Percentiles rank a stretch among this genome's conserved stretches.
Conservation (phyloP, 2,113 vertebrate species). For the Actenoides lindsayi region DNA sequence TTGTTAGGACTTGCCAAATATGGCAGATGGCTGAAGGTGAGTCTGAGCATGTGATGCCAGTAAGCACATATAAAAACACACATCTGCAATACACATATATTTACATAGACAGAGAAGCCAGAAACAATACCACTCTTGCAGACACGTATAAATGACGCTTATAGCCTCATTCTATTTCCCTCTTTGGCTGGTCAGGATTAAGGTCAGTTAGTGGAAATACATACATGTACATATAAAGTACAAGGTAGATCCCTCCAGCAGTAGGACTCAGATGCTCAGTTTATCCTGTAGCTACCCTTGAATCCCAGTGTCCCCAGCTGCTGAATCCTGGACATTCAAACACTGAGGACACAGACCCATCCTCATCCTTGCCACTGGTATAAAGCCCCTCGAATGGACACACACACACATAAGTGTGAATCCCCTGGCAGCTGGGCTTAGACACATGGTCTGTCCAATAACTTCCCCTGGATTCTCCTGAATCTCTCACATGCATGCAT, state of each 20-base stretch:
- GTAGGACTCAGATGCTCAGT: fast-evolving
- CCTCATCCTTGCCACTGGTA: not conserved
- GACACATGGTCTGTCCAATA: not conserved
- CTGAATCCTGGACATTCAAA: not conserved
- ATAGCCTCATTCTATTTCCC: not conserved
- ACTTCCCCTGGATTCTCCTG: not conserved
- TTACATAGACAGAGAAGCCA: not conserved
- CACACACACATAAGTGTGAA: not conserved
- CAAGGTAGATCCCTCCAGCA: not conserved
- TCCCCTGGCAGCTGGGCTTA: not conserved
- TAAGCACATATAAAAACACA: not conserved
- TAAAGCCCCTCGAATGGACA: not conserved
- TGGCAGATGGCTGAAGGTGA: not conserved
- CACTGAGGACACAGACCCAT: not conserved
- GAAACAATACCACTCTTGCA: not conserved
- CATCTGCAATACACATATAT: fast-evolving
- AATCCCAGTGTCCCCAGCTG: not conserved
- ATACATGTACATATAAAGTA: not conserved
- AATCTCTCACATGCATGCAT: not conserved
- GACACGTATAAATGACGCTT: not conserved
- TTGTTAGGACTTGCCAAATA: not conserved
- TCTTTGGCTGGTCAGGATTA: not conserved
- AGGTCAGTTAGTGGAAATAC: not conserved
- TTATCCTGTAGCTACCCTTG: not conserved
- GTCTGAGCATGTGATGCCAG: not conserved